A percentile compares a stretch with the other conserved stretches of the same genome.
These are phyloP conservation scores for Sisyra terminalis DNA, from an alignment of 2,888 invertebrate genomes.

Conservation along the genomic window DNA sequence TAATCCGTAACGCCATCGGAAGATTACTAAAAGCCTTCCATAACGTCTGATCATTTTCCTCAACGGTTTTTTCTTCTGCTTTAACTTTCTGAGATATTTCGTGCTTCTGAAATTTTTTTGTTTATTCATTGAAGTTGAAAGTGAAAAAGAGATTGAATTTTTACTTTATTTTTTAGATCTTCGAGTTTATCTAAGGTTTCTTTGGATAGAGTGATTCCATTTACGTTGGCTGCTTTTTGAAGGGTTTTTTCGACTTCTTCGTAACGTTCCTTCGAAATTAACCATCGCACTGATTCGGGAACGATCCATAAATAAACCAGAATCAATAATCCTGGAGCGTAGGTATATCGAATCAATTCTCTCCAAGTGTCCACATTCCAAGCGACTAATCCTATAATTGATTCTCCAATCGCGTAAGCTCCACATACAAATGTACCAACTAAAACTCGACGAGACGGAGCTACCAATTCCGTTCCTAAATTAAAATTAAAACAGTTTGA, in stretches of 20 bases:
- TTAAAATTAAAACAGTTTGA: no score
- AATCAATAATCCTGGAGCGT: conserved; percentile 50
- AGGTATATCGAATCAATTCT: conserved; percentile 40
- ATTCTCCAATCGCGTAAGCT: conserved; percentile 54
- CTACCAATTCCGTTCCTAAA: conserved; percentile 58
- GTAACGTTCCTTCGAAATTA: conserved; percentile 42
- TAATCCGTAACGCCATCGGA: conserved; percentile 28
- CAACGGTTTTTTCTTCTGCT: neutral
- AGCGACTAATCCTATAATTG: conserved; percentile 46
- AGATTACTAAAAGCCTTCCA: neutral
- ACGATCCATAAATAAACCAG: conserved; percentile 48
- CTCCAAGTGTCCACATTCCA: conserved; percentile 54
- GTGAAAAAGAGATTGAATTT: neutral
- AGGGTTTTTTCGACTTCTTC: conserved; percentile 39
- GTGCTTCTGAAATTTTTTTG: no score
- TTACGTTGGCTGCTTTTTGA: conserved; percentile 43
- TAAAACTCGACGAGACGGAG: conserved; percentile 51
- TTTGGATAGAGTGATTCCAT: conserved; percentile 38
- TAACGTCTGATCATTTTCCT: neutral
- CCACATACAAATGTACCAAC: conserved; percentile 53
- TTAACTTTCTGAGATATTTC: no score
- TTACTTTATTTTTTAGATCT: neutral
- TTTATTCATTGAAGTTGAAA: neutral
- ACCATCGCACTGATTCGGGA: conserved; percentile 63
- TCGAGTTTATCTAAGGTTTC: conserved; percentile 29